A percentile compares a stretch with the other conserved stretches of the same genome.
Evolutionary conservation across 2,888 invertebrate genomes (phyloP).

Genomic region (Magallana nippona): DNA sequence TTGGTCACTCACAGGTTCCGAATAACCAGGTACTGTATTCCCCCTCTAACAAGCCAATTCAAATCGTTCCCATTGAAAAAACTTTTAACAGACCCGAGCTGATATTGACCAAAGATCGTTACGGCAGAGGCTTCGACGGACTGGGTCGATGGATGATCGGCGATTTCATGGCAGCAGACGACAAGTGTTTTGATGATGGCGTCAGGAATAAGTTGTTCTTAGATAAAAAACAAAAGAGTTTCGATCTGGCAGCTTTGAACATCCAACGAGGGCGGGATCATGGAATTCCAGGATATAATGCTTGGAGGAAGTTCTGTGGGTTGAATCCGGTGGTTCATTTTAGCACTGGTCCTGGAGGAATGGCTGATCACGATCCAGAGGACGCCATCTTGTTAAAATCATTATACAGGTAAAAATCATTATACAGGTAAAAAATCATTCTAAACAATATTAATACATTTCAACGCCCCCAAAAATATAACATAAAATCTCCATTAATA

Average conservation of each 20-base stretch:
- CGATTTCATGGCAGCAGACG: conserved; percentile 28
- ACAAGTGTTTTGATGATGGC: conserved; percentile 42
- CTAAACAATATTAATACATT: background rate
- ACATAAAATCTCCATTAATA: too few relatives aligned
- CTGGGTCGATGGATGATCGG: conserved; percentile 22
- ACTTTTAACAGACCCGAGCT: conserved; percentile 60
- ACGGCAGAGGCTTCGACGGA: conserved; percentile 34
- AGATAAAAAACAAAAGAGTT: conserved; percentile 60
- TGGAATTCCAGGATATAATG: conserved; percentile 89
- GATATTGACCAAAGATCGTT: conserved; percentile 49
- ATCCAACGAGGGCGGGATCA: conserved; percentile 94
- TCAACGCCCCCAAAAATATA: too few relatives aligned
- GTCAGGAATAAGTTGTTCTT: conserved; percentile 89
- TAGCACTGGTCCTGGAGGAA: conserved; percentile 45
- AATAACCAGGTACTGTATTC: conserved; percentile 31
- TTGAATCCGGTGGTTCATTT: conserved; percentile 53
- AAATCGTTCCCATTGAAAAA: conserved; percentile 47
- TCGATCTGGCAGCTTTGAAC: conserved; percentile 92
- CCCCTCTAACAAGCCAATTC: background rate
- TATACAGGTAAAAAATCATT: conserved; percentile 49
- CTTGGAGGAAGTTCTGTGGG: conserved; percentile 83
- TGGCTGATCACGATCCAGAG: conserved; percentile 47
- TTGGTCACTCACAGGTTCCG: conserved; percentile 68
- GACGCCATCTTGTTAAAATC: conserved; percentile 38
- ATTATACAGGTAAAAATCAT: conserved; percentile 51